These are phyloP conservation scores for Aphyosemion australe DNA, from an alignment of 2,113 vertebrate species.

Conservation along the genomic window DNA sequence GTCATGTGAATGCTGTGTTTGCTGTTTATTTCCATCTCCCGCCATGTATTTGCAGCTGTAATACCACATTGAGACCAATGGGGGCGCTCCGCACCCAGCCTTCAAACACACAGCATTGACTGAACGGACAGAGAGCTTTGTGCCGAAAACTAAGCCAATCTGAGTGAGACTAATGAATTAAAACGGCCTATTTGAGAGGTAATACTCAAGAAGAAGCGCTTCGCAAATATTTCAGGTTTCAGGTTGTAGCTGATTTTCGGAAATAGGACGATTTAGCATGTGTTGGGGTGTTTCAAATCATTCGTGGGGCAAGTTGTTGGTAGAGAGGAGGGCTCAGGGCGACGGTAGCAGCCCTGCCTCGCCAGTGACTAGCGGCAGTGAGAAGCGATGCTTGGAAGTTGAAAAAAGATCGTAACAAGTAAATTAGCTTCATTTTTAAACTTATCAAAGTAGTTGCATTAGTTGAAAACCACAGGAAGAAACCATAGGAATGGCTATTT, in stretches of 20 bases:
- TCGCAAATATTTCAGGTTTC: constrained; percentile 8
- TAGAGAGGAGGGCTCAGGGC: constrained; percentile 64
- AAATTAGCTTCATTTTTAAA: constrained; percentile 60
- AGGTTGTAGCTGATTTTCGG: constrained; percentile 30
- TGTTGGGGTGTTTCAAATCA: constrained; percentile 63
- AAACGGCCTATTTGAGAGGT: constrained; percentile 80
- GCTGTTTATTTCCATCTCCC: constrained; percentile 46
- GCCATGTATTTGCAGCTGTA: constrained; percentile 51
- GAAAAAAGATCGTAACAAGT: constrained; percentile 76
- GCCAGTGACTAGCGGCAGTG: constrained; percentile 65
- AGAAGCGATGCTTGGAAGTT: constrained; percentile 76
- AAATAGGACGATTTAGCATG: constrained; percentile 51
- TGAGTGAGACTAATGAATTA: constrained; percentile 82
- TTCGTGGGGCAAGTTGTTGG: constrained; percentile 72
- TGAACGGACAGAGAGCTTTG: constrained; percentile 81
- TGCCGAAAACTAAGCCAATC: constrained; percentile 82
- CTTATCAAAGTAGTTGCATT: constrained; percentile 70
- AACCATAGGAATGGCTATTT: constrained; percentile 15
- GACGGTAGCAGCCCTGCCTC: constrained; percentile 65
- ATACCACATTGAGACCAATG: constrained; percentile 70
- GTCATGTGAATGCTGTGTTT: background rate
- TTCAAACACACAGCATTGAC: constrained; percentile 68
- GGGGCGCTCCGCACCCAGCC: constrained; percentile 74
- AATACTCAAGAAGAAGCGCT: constrained; percentile 54
- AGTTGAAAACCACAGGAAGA: constrained; percentile 32